Evolutionary conservation across 1,140 invertebrate species (phyloP), one percentile per base, ranked within the genome.

Genomic region (Lucilia cuprina): DNA sequence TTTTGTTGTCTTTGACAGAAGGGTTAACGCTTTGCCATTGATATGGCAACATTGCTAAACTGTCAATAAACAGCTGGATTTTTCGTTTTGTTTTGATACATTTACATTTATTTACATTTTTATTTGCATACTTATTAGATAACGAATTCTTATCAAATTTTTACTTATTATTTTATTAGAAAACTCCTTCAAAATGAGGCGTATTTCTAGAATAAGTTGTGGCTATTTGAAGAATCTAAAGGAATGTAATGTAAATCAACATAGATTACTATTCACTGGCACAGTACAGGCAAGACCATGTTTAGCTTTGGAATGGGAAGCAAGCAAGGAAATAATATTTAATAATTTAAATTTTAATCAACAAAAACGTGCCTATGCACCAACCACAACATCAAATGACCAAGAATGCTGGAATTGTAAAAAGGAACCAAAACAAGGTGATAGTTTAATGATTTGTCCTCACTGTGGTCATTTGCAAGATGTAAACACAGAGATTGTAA

Each of bases 371-470:
- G 83, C 75, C 17, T 85, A 85, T 83, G 84, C 35, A 1, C 84
- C 84, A 34, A 10, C 55, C n/a, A 35, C 34, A 9, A 12, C 19
- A n/a, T 8, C 70, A 34, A 47, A 19, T 19, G 13, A 14, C 8
- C 19, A 10, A 41, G 70, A 84, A 74, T 94, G 94, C 86, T 95
- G 94, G 94, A 94, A 94, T 85, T 94, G 94, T 86, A 91, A 93
- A 83, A 92, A 85, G 88, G 91, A 92, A 86, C 89, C 91, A 30
- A 49, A 83, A 70, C 30, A 85, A 7, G 88, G 93, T 50, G 10
- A 19, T 9, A 12, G 4, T 5, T 5, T 70, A 21, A 88, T 94
- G 82, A 93, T 94, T 85, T 95, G 94, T 86, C 89, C 91, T 0
- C 92, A 93, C 75, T 95, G 94, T 86, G 92, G 93, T 84, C 87